These are phyloP conservation scores for Mythimna pallens DNA, from an alignment of 2,888 invertebrate species.

Conservation along the genomic window DNA sequence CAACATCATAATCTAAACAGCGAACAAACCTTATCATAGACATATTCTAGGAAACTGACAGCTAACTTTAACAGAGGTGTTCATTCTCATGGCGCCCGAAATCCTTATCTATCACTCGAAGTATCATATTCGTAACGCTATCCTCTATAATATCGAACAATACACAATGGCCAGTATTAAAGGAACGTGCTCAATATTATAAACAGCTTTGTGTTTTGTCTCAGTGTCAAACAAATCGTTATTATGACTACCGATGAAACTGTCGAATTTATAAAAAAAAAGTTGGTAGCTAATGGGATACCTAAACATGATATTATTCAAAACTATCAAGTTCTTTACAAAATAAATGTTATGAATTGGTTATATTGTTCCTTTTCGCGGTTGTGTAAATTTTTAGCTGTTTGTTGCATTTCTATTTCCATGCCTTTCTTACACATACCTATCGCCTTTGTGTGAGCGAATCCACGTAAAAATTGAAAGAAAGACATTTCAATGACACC, in stretches of 20 bases:
- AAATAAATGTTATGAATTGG: background rate
- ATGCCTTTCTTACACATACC: no score
- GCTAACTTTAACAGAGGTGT: conserved; percentile 27
- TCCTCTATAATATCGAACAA: conserved; percentile 70
- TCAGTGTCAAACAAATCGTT: conserved; percentile 70
- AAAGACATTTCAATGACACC: no score
- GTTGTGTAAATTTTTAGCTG: no score
- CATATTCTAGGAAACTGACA: conserved; percentile 48
- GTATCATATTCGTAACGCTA: conserved; percentile 61
- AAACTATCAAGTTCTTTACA: background rate
- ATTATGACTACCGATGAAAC: conserved; percentile 70
- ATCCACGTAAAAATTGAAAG: no score
- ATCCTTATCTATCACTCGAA: conserved; percentile 56
- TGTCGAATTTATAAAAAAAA: conserved; percentile 47
- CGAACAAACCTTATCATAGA: conserved; percentile 12
- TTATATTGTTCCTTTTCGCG: no score
- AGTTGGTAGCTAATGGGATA: conserved; percentile 10
- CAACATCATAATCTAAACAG: background rate
- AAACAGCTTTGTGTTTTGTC: conserved; percentile 75
- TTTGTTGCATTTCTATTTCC: no score
- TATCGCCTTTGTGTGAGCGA: no score
- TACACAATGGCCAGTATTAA: conserved; percentile 67
- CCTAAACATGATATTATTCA: background rate
- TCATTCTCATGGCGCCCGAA: conserved; percentile 54
- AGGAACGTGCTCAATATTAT: conserved; percentile 70